Conservation (phyloP, 2,797 vertebrate species). For the Crypturellus tataupa region DNA sequence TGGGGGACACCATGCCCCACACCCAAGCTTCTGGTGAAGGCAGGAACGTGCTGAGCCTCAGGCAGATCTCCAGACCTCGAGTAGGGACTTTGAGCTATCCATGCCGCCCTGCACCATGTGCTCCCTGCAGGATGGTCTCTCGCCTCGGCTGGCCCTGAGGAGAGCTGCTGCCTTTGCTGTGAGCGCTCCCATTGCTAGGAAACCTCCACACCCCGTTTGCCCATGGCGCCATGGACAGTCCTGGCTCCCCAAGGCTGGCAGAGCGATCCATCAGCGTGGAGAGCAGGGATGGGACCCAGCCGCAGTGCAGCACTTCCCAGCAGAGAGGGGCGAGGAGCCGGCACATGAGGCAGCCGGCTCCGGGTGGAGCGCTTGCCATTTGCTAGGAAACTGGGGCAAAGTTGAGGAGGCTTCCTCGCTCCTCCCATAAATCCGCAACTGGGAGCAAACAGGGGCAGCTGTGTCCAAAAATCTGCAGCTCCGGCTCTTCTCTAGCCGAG, state of each 20-base stretch:
- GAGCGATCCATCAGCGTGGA: fast-evolving
- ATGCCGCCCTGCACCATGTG: not conserved
- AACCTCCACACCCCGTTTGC: not conserved
- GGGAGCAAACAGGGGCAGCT: not conserved
- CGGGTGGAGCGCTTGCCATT: not conserved
- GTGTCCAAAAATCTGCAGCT: conserved; percentile 32
- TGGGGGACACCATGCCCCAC: fast-evolving
- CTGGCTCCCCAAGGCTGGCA: not conserved
- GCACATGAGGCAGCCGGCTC: no score
- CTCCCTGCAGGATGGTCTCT: not conserved
- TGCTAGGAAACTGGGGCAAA: conserved; percentile 27
- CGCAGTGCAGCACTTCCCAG: not conserved
- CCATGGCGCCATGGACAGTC: fast-evolving
- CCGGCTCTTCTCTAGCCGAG: not conserved
- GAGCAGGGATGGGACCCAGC: not conserved
- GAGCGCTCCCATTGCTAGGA: not conserved
- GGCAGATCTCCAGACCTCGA: not conserved
- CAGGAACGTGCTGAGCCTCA: no score
- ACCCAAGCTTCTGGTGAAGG: not conserved
- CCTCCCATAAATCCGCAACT: not conserved
- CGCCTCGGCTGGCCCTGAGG: not conserved
- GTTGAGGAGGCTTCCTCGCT: not conserved
- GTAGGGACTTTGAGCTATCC: not conserved
- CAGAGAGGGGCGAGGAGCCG: not conserved
- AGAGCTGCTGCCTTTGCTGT: not conserved